A percentile compares a stretch with the other conserved stretches of the same genome.
These are phyloP conservation scores for Meta bourneti DNA, from an alignment of 2,888 invertebrate species.

Conservation along the genomic window DNA sequence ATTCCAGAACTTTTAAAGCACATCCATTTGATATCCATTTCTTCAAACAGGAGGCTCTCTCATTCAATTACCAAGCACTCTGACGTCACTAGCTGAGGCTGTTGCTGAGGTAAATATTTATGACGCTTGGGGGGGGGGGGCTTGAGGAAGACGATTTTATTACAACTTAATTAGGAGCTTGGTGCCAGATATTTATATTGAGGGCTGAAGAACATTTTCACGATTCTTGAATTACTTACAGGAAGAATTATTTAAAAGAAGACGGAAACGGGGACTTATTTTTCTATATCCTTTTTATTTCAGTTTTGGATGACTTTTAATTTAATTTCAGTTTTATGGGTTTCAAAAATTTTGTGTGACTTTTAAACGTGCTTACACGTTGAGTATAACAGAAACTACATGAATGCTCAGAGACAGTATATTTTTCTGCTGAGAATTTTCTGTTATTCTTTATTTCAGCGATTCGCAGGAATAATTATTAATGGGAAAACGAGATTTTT, in stretches of 20 bases:
- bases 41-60: constrained; percentile 8
- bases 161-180: background rate
- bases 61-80: constrained; percentile 26
- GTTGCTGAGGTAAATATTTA: constrained; percentile 35
- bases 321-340: too few relatives aligned
- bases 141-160: background rate
- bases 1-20: constrained; percentile 1
- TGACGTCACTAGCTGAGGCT: background rate
- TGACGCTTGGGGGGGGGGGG: background rate
- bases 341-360: too few relatives aligned
- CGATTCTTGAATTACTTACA: background rate
- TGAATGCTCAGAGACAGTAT: too few relatives aligned
- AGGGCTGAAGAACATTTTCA: background rate
- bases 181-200: background rate
- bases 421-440: too few relatives aligned
- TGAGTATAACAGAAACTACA: too few relatives aligned
- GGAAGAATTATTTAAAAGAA: background rate
- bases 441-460: too few relatives aligned
- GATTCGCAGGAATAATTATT: too few relatives aligned
- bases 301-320: too few relatives aligned
- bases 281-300: too few relatives aligned
- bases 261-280: too few relatives aligned
- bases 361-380: too few relatives aligned
- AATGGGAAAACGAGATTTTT: too few relatives aligned
- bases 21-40: constrained; percentile 7